phyloP scores from a whole-genome alignment of 2,888 invertebrate species.

The Aphidoletes aphidimyza region DNA sequence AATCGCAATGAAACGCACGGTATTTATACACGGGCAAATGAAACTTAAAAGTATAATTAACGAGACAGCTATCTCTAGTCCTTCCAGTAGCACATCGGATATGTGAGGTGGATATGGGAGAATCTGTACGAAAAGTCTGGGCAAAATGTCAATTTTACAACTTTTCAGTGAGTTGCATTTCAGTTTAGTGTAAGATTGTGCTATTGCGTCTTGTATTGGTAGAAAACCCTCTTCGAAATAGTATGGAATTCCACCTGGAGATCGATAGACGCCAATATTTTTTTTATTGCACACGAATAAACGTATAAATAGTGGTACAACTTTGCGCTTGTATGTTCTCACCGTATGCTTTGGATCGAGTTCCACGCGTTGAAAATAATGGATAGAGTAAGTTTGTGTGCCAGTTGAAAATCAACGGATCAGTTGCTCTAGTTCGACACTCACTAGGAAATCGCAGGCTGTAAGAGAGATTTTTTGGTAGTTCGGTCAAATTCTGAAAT shows the following conservation, averaged over 20 bases:
- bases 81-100: constrained; percentile 61
- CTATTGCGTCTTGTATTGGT: constrained; percentile 51
- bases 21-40: constrained; percentile 64
- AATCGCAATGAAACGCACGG: constrained; percentile 60
- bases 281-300: too few relatives aligned
- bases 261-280: too few relatives aligned
- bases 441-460: constrained; percentile 71
- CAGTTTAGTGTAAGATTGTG: constrained; percentile 40
- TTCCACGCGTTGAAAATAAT: constrained; percentile 68
- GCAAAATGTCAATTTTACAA: constrained; percentile 53
- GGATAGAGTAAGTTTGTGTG: constrained; percentile 76
- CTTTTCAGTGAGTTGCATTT: constrained; percentile 59
- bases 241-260: constrained; percentile 67
- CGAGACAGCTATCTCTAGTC: constrained; percentile 72
- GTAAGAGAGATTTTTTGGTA: constrained; percentile 67
- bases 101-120: constrained; percentile 72
- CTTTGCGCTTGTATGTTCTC: too few relatives aligned
- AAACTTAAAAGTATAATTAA: constrained; percentile 84
- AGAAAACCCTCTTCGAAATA: background rate
- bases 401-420: constrained; percentile 70
- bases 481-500: constrained; percentile 33
- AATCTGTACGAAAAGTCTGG: constrained; percentile 64
- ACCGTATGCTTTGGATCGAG: constrained; percentile 66
- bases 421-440: constrained; percentile 60
- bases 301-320: too few relatives aligned